Evolutionary conservation across 2,888 invertebrate genomes (phyloP), one percentile per base, ranked within the genome.

Genomic region (Hyppa rectilinea): DNA sequence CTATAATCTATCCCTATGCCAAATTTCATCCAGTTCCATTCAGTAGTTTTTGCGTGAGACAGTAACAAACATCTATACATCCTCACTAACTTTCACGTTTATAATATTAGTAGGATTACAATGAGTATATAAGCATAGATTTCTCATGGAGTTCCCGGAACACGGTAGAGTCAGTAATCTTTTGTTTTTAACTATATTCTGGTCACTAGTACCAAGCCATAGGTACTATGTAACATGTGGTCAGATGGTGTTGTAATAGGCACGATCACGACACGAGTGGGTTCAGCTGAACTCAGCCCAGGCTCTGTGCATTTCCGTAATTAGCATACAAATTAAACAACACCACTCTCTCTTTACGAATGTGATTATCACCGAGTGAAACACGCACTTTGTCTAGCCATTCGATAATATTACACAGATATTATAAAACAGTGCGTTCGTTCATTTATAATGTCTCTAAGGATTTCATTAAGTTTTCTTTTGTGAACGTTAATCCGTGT

Each of bases 301-400:
- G 17, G 31, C 49, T 50, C 26, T 34, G 47, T 61, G 59, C 63
- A 50, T 74, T 70, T 68, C 63, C 56, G 68, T 78, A 75, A 71
- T 81, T 78, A 78, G 75, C 71, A 62, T 71, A 64, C 68, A 78
- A 80, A 80, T 81, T 81, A 71, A 78, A 75, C 68, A 66, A 26
- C 36, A 59, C 64, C 17, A 61, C 73, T 79, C 78, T 83, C 81
- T 83, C 81, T 79, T 81, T 70, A 50, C 38, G 58, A 64, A 69
- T 79, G 62, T 76, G 63, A 79, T 83, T 76, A 83, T 71, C 81
- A 66, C 40, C 10, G 34, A 55, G 62, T 43, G 38, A 58, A 75
- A 69, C 60, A 56, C 55, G 56, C 31, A 59, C 71, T 71, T 77
- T 76, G 77, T 76, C 62, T 79, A 43, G 59, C 17, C 45, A 52